Base-by-base conservation (phyloP, 2,797 vertebrate genomes). In the Zalophus californianus region DNA sequence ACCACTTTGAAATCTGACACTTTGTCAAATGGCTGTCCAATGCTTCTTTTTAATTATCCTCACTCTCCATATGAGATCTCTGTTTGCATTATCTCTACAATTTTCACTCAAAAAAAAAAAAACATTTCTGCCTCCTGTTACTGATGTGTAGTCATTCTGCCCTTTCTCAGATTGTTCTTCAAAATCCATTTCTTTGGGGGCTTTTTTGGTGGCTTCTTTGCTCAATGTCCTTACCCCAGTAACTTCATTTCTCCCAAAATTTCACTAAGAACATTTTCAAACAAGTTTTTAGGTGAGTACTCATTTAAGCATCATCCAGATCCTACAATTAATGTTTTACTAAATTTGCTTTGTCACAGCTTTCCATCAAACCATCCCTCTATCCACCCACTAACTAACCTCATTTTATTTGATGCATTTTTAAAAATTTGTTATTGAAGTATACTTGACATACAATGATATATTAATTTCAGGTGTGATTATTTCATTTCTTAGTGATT, bases 351-450 rank as follows among this genome's bases (percentile, higher is more conserved):
- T 73, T 66, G 70, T 83, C 66, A 68, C 7, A 54, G 48, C 35
- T 90, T 56, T 29, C 38, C 52, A 62, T 38, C 54, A 27, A 14
- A 4, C 12, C 44, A 3, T 48, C 62, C 18, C 52, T 86, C 82
- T 35, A 5, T 64, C 27, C 62, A 60, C n/a, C 27, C n/a, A 32
- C 79, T 23, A n/a, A 1, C 56, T 86, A 48, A 13, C 54, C 58
- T 75, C 52, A 75, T 84, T 78, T 79, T 54, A 77, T 75, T 86
- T 82, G 88, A 50, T 87, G 50, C 5, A 29, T 92, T 90, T 90
- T 90, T 84, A 84, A 58, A 52, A 27, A 25, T 48, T 85, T 48
- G 73, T 77, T 50, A 32, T 50, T 18, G 15, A 77, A 32, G 8
- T 50, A 18, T 48, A 50, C 27, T 50, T 77, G 73, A 77, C 73